Conservation (phyloP, 2,888 invertebrate genomes). For the Pilophorus perplexus region DNA sequence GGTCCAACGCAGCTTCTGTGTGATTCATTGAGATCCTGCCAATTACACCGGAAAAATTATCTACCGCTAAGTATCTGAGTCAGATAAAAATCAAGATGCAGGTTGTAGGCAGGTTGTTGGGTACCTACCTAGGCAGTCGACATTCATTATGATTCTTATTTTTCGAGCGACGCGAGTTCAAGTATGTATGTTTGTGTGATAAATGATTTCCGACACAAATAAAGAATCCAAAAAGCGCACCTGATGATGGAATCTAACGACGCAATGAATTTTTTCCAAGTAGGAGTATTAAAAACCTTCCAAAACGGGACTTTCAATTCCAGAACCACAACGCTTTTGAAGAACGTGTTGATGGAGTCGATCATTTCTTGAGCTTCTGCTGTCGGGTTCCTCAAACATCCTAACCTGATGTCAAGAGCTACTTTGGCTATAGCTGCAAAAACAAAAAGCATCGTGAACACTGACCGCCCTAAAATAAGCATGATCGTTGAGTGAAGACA, state of each 20-base stretch:
- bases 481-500: not conserved
- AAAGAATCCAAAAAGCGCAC: no score
- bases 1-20: slow-evolving; percentile 59
- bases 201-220: no score
- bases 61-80: no score
- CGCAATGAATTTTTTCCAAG: slow-evolving; percentile 77
- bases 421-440: slow-evolving; percentile 77
- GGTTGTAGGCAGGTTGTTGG: no score
- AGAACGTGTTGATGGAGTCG: slow-evolving; percentile 77
- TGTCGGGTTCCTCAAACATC: slow-evolving; percentile 69
- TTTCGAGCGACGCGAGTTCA: no score
- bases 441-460: slow-evolving; percentile 48
- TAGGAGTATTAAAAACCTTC: slow-evolving; percentile 74
- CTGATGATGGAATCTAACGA: slow-evolving; percentile 67
- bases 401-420: slow-evolving; percentile 79
- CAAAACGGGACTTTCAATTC: slow-evolving; percentile 82
- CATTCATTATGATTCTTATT: no score
- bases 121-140: no score
- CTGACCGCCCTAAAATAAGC: no score
- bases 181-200: no score
- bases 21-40: slow-evolving; percentile 64
- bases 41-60: not conserved
- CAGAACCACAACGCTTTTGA: slow-evolving; percentile 75
- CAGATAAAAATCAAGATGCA: no score
- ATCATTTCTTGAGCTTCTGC: slow-evolving; percentile 80